phyloP scores from a whole-genome alignment of 2,888 invertebrate species.

The Lathronympha strigana region DNA sequence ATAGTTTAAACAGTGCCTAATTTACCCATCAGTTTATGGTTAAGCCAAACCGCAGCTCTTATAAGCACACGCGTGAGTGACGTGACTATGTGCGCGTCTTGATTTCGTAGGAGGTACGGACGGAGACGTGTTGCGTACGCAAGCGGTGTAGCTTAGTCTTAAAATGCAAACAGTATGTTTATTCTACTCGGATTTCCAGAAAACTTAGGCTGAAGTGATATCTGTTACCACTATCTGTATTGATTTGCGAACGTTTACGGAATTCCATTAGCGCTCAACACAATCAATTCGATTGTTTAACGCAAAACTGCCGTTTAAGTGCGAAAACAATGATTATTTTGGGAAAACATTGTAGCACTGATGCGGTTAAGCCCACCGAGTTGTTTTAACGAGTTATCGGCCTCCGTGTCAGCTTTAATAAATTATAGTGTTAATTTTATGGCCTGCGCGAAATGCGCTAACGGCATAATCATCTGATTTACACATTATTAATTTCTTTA shows the following conservation, averaged over 20 bases:
- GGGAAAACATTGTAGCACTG: slow-evolving; percentile 17
- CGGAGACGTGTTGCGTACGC: no score
- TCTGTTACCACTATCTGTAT: slow-evolving; percentile 7
- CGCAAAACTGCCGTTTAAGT: slow-evolving; percentile 25
- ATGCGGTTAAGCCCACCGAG: slow-evolving; percentile 29
- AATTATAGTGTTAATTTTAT: slow-evolving; percentile 25
- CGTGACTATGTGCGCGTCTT: no score
- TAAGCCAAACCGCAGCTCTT: no score
- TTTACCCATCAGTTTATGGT: no score
- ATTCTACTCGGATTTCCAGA: background rate
- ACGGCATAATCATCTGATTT: slow-evolving; percentile 6
- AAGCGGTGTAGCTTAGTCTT: background rate
- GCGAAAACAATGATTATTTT: slow-evolving; percentile 32
- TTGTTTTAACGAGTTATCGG: slow-evolving; percentile 25
- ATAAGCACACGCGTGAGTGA: no score
- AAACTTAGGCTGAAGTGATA: slow-evolving; percentile 6
- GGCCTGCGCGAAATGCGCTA: slow-evolving; percentile 12
- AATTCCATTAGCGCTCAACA: slow-evolving; percentile 22
- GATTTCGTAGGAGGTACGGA: no score
- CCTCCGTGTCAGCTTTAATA: slow-evolving; percentile 22
- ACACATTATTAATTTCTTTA: slow-evolving; percentile 6
- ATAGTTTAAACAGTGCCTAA: no score
- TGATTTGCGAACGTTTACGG: slow-evolving; percentile 20
- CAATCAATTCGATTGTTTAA: slow-evolving; percentile 37
- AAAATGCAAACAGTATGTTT: background rate